Percentiles rank a stretch among this genome's conserved stretches.
phyloP scores from a whole-genome alignment of 1,140 invertebrate genomes.

The Drosophila athabasca region DNA sequence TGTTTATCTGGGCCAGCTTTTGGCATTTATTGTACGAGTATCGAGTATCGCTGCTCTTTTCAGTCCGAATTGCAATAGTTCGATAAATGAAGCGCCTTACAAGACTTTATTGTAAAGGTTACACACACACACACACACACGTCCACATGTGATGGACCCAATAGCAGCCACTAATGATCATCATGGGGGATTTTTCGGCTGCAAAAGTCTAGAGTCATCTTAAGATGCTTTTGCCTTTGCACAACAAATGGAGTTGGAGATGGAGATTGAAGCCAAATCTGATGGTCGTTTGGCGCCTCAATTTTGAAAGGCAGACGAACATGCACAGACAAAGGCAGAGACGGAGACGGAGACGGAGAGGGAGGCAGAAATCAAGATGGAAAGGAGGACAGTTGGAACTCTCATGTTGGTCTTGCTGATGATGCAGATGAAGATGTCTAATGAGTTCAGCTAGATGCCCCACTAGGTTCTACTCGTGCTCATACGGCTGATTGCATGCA shows the following conservation, averaged over 20 bases:
- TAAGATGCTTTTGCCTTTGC: slow-evolving; percentile 44
- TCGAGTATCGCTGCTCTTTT: slow-evolving; percentile 2
- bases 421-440: slow-evolving; percentile 60
- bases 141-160: slow-evolving; percentile 35
- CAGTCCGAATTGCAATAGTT: slow-evolving; percentile 32
- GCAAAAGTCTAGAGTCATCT: slow-evolving; percentile 57
- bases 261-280: slow-evolving; percentile 29
- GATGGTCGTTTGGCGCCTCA: slow-evolving; percentile 46
- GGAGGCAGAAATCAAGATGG: slow-evolving; percentile 40
- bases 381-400: slow-evolving; percentile 70
- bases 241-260: slow-evolving; percentile 25
- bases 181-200: slow-evolving; percentile 45
- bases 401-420: slow-evolving; percentile 52
- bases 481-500: slow-evolving; percentile 63
- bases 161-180: slow-evolving; percentile 49
- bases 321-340: slow-evolving; percentile 3
- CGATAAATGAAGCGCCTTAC: slow-evolving; percentile 46
- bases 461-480: slow-evolving; percentile 29
- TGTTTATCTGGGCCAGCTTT: slow-evolving; percentile 46
- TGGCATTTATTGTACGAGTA: slow-evolving; percentile 34
- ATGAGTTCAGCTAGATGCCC: slow-evolving; percentile 25
- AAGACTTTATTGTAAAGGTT: slow-evolving; percentile 69
- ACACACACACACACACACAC: slow-evolving; percentile 39
- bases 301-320: slow-evolving; percentile 56
- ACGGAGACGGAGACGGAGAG: slow-evolving; percentile 11